Percentiles rank a stretch among this genome's conserved stretches.
These are phyloP conservation scores for Holcopasites calliopsidis DNA, from an alignment of 1,140 invertebrate species.

Conservation along the genomic window DNA sequence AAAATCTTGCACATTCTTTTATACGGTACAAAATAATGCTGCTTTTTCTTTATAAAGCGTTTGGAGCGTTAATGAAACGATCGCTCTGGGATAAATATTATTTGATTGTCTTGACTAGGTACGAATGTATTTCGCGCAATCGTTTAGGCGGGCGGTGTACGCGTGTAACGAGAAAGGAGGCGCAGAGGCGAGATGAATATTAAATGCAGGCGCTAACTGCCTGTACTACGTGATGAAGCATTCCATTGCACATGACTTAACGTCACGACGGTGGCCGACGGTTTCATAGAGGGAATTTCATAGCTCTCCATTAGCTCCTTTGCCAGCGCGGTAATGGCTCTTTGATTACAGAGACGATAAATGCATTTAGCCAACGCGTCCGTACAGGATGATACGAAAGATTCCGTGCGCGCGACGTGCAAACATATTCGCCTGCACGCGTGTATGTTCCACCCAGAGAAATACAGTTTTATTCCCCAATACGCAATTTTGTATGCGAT, in stretches of 20 bases:
- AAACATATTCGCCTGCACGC: no score
- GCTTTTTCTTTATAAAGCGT: no score
- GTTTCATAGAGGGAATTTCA: conserved; percentile 57
- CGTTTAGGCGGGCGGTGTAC: conserved; percentile 7
- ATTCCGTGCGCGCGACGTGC: neutral
- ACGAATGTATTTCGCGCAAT: no score
- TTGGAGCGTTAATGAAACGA: no score
- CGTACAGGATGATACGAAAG: conserved; percentile 5
- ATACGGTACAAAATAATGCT: no score
- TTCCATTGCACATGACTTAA: conserved; percentile 76
- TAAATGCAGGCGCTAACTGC: conserved; percentile 75
- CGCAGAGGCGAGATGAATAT: conserved; percentile 66
- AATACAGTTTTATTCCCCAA: no score
- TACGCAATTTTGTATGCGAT: no score
- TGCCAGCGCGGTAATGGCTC: conserved; percentile 45
- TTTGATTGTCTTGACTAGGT: no score
- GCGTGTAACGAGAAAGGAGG: conserved; percentile 13
- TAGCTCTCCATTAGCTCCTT: conserved; percentile 56
- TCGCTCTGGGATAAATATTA: no score
- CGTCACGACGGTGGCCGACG: conserved; percentile 60
- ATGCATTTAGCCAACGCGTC: conserved; percentile 29
- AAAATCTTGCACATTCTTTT: no score
- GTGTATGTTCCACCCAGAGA: no score
- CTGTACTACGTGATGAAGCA: conserved; percentile 73
- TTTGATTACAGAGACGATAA: conserved; percentile 50